Evolutionary conservation across 2,888 invertebrate species (phyloP), one percentile per base, ranked within the genome.

Genomic region (Meteorus colon): DNA sequence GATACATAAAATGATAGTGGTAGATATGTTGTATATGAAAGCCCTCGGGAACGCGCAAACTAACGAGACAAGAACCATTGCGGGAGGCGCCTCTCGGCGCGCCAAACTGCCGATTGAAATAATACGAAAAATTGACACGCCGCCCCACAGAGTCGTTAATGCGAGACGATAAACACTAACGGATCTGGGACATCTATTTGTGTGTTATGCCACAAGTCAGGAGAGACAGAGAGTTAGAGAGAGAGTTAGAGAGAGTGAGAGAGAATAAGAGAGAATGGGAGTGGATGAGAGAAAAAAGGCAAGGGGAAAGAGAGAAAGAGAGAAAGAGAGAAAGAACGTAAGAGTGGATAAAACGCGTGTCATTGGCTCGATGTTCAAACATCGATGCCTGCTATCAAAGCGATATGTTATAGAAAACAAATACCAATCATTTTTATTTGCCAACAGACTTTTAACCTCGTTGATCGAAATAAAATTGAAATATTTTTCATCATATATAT

Each of bases 111-210:
- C 77, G 74, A 78, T 78, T 77, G 78, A 78, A 68, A 77, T 74
- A 77, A 75, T 76, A 65, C 75, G 63, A 74, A 76, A 71, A 75
- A 75, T 75, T 75, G 70, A 75, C 75, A 70, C 55, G 34, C 51
- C 51, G 60, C 74, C 60, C 68, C 74, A 29, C 45, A 78, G 78
- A 82, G 79, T 77, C 80, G 79, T 80, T 81, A 79, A 81, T 79
- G 76, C 76, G 77, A 71, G 31, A 77, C 79, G 80, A 81, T 82
- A 82, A 83, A 82, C 81, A 78, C 75, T 72, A 72, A 70, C 77
- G 79, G 77, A 83, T 81, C 81, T 83, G 83, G 83, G 81, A 81
- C 83, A 83, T 79, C 79, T 82, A 81, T 82, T 83, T 81, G 79
- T 76, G 81, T 79, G 77, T 74, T 66, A 48, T 48, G 67, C 67